phyloP scores from a whole-genome alignment of 2,113 vertebrate species.

The Halcyon senegalensis region DNA sequence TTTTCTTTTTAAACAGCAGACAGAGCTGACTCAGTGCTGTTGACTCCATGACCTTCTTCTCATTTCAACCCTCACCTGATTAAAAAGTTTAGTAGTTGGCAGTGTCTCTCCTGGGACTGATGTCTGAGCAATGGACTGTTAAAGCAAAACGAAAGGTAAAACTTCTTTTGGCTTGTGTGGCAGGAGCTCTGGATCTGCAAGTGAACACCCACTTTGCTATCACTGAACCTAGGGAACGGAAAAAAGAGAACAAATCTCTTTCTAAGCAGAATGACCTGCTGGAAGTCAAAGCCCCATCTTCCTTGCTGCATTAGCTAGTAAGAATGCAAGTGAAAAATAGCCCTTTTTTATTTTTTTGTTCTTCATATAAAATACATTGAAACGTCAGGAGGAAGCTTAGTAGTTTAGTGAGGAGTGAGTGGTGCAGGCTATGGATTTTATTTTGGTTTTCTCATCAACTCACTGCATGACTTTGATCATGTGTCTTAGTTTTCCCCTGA shows the following conservation, averaged over 20 bases:
- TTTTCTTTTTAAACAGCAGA: slow-evolving; percentile 36
- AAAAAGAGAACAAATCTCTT: not conserved
- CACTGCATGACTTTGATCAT: slow-evolving; percentile 19
- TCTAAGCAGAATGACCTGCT: not conserved
- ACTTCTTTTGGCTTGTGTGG: not conserved
- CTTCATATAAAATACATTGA: not conserved
- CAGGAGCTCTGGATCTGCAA: not conserved
- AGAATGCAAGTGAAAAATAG: not conserved
- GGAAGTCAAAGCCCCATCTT: not conserved
- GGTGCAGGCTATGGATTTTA: not conserved
- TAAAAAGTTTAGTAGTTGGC: slow-evolving; percentile 43
- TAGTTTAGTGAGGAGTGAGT: not conserved
- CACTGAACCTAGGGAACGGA: not conserved
- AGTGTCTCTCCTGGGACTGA: slow-evolving; percentile 4
- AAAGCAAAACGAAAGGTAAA: slow-evolving; percentile 43
- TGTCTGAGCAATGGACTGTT: slow-evolving; percentile 5
- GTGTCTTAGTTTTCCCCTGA: not conserved
- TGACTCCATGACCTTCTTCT: slow-evolving; percentile 34
- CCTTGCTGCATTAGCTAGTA: not conserved
- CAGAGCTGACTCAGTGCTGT: slow-evolving; percentile 5
- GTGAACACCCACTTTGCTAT: not conserved
- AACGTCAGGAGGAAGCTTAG: not conserved
- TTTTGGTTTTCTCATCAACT: not conserved
- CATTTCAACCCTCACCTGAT: slow-evolving; percentile 34
- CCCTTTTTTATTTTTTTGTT: not conserved